Evolutionary conservation across 2,113 vertebrate species (phyloP).

Genomic region (Pandion haliaetus): DNA sequence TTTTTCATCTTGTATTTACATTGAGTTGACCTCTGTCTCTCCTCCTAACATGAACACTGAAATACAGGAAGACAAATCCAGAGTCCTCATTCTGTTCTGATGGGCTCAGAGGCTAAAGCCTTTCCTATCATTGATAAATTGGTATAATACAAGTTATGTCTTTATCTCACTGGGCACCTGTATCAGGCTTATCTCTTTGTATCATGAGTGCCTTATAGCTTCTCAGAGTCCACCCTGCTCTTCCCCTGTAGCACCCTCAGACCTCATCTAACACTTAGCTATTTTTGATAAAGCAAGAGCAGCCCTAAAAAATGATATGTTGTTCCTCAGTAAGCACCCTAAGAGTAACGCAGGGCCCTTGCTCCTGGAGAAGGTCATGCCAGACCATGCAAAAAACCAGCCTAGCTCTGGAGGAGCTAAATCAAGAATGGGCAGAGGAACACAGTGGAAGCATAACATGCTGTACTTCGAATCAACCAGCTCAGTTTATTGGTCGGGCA

Average conservation of each 20-base stretch:
- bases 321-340: not conserved
- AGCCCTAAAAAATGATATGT: not conserved
- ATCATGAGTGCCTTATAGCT: not conserved
- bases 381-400: not conserved
- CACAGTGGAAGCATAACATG: not conserved
- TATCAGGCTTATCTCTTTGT: not conserved
- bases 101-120: not conserved
- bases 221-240: not conserved
- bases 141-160: not conserved
- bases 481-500: not conserved
- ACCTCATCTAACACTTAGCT: not conserved
- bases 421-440: not conserved
- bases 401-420: not conserved
- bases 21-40: not conserved
- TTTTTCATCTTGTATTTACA: not conserved
- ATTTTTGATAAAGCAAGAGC: not conserved
- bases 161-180: not conserved
- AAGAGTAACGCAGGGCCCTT: rapidly evolving
- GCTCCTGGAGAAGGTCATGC: not conserved
- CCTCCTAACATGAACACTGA: not conserved
- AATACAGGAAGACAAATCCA: not conserved
- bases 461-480: not conserved
- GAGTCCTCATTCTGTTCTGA: not conserved
- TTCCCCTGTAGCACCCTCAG: not conserved
- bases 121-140: not conserved